Conservation (phyloP, 2,113 vertebrate species). For the Sialia sialis region DNA sequence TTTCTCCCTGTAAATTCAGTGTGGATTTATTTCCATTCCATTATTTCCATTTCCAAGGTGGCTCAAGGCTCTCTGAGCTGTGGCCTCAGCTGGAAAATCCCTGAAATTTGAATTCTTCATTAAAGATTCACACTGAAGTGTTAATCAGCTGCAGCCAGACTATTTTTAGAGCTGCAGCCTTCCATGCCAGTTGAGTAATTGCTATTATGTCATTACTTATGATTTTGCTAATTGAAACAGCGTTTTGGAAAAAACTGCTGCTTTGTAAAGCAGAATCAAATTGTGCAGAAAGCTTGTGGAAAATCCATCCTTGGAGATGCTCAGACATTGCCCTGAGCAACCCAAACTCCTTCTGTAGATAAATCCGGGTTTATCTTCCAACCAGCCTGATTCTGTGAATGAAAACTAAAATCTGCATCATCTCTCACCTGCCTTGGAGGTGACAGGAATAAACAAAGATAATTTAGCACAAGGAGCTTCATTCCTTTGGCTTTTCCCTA, state of each 20-base stretch:
- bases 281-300: neutral
- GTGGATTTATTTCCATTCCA: neutral
- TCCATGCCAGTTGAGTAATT: neutral
- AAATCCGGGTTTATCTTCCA: neutral
- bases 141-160: neutral
- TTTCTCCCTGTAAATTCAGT: neutral
- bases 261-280: neutral
- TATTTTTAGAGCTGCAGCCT: conserved; percentile 7
- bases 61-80: neutral
- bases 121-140: neutral
- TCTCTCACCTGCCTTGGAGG: neutral
- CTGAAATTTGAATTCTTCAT: neutral
- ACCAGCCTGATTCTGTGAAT: neutral
- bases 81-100: neutral
- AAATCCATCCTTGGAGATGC: neutral
- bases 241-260: neutral
- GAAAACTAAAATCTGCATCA: neutral
- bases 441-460: neutral
- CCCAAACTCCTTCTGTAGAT: neutral
- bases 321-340: neutral
- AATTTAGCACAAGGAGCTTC: neutral
- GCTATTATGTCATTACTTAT: neutral
- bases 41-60: too few species aligned
- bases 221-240: neutral
- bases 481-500: neutral